phyloP scores from a whole-genome alignment of 2,888 invertebrate species.

The Leucozona laternaria region DNA sequence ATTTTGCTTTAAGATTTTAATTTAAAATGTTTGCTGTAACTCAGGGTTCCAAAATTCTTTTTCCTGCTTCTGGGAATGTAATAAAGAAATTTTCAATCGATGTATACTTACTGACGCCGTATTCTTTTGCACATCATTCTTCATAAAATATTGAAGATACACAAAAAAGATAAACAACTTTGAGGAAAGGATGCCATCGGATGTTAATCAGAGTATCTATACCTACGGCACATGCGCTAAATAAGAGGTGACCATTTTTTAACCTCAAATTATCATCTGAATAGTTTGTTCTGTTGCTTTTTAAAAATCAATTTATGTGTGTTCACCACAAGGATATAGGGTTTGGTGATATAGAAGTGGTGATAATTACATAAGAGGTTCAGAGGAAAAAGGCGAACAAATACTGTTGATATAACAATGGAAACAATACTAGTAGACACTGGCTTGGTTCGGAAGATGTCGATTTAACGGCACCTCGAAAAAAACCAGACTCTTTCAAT shows the following conservation, averaged over 20 bases:
- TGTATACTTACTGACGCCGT: not conserved
- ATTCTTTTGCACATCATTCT: not conserved
- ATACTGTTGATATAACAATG: not conserved
- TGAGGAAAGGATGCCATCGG: not conserved
- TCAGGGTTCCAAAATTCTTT: no score
- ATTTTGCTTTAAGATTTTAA: no score
- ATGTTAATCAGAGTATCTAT: not conserved
- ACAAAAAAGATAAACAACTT: not conserved
- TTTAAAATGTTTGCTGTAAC: no score
- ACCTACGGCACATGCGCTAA: no score
- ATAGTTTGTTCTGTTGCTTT: not conserved
- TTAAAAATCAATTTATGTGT: not conserved
- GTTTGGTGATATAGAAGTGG: not conserved
- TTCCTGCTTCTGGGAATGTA: no score
- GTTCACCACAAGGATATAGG: not conserved
- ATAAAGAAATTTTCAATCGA: not conserved
- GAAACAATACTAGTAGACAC: not conserved
- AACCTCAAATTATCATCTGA: not conserved
- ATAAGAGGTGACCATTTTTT: not conserved
- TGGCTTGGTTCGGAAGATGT: not conserved
- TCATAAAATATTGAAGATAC: not conserved
- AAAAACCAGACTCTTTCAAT: not conserved
- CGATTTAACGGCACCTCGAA: not conserved
- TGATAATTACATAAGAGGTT: not conserved
- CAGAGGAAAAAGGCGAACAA: not conserved